Evolutionary conservation across 2,888 invertebrate genomes (phyloP), one percentile per base, ranked within the genome.

Genomic region (Drosophila quinaria): DNA sequence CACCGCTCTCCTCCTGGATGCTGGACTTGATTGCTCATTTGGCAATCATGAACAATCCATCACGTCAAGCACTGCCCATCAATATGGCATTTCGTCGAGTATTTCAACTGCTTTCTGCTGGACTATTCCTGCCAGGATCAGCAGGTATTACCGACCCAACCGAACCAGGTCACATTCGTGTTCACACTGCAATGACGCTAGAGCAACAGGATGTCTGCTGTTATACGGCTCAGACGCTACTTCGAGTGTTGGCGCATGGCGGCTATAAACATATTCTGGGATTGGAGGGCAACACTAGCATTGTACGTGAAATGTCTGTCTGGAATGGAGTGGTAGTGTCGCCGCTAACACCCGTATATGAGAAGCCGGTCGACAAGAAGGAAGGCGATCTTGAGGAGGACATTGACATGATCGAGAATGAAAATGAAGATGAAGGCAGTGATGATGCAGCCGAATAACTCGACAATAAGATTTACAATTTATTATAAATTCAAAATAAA

Each of bases 271-370:
- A 97, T 90, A 96, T 99, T 70, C 93, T 98, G 0, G 98, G 96
- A 5, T 62, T 93, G 37, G 94, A 94, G 73, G 94, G 94, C 5
- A 94, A 93, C 78, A 93, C 93, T 0, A 93, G 93, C 42, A 93
- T 94, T 74, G 94, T 93, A 11, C 94, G 96, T 0, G 98, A 98
- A 93, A 98, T 98, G 95, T 97, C 98, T 0, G 97, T 98, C 17
- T 98, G 98, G 98, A 97, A 98, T 90, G 98, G 98, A 0, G 98
- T 99, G 2, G 98, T 98, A 0, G 98, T 99, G 0, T 97, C 98
- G 0, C 98, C 99, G 0, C 94, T 98, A n/a, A 98, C 98, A 71
- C 96, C 97, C 72, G 98, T 98, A 0, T 99, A 98, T 92, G 97
- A 97, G 81, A 96, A 96, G 89, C 94, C 95, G 22, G 93, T 94